Evolutionary conservation across 2,113 vertebrate species (phyloP), one percentile per base, ranked within the genome.

Genomic region (Bubalus kerabau): DNA sequence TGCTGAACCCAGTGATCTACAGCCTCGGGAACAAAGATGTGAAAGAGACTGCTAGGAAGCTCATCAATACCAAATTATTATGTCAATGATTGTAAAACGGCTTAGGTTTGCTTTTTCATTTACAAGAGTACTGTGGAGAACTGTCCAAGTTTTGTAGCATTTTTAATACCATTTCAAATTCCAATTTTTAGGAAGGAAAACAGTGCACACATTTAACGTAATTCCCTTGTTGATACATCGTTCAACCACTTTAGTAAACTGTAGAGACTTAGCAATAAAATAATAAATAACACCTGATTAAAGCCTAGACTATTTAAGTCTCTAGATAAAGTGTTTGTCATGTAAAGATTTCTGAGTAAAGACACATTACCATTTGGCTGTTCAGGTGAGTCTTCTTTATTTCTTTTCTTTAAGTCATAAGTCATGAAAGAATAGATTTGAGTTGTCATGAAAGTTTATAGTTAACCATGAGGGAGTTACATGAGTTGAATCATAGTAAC

Each of bases 1-100:
- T 98, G 94, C 56, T 98, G 87, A 98, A 98, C 23, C 98, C 98
- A n/a, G 54, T 98, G 24, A 98, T 98, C 59, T 60, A 60, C 26
- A 14, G 26, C 59, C 59, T 98, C 32, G 59, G 96, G 64, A 98
- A 98, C 12, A 30, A 60, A 30, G 26, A 60, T 14, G 26, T 60
- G 59, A 60, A 60, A 6, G 59, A 28, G 24, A 28, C 59, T 60
- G 59, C 24, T 9, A 94, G 48, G 23, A 96, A 96, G 59, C 2
- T 85, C 19, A 48, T 60, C 32, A 26, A 28, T 6, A 59, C 40
- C 32, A 95, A 92, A 56, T 32, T 81, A 23, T 62, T 43, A 54
- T 43, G 60, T 80, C 26, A 67, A 46, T 59, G 9, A 59, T 26
- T 48, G 59, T 26, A 52, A 50, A 48, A 24, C 0, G 1, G 13